Base-by-base conservation (phyloP, 2,113 vertebrate species). In the Rhinolophus ferrumequinum region DNA sequence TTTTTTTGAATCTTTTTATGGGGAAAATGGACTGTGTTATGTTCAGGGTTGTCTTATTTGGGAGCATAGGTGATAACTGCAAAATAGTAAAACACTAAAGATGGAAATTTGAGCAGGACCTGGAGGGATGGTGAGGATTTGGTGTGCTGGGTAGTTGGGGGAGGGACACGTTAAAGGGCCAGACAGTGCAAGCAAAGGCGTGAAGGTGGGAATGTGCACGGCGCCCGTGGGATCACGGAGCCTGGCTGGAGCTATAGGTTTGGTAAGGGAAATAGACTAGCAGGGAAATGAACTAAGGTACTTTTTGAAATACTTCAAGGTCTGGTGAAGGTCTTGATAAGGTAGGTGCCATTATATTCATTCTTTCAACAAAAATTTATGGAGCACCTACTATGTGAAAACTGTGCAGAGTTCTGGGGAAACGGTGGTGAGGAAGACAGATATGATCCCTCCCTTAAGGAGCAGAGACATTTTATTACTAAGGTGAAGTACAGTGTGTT, bases 351-450 rank as follows among this genome's bases (percentile, higher is more conserved):
- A 52, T 87, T 66, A 62, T 73, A 64, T 38, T 80, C 3, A 58
- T 67, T 85, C 21, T 84, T 95, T 73, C 66, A 94, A 81, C 33
- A 70, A 93, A 92, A 54, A 85, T 66, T 79, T 94, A 79, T 28
- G 93, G 66, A 93, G 70, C 5, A 47, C 54, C 16, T 50, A 13
- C 11, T 83, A 18, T 50, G 18, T 47, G 9, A 88, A 84, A 90
- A 88, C 66, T 89, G 41, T 62, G 60, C 26, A 62, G 60, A 62
- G 60, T 62, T 26, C 60, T 62, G 26, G 26, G 58, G 26, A 62
- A 28, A 62, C 30, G 50, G 52, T 83, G 24, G 47, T 79, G 75
- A 90, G 56, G 54, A 93, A 93, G 86, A 54, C 47, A 77, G 35
- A 79, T 70, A n/a, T 1, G n/a, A 70, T 52, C 28, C 52, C 18